These are phyloP conservation scores for Scyliorhinus canicula DNA, from an alignment of 2,797 vertebrate species.

Conservation along the genomic window DNA sequence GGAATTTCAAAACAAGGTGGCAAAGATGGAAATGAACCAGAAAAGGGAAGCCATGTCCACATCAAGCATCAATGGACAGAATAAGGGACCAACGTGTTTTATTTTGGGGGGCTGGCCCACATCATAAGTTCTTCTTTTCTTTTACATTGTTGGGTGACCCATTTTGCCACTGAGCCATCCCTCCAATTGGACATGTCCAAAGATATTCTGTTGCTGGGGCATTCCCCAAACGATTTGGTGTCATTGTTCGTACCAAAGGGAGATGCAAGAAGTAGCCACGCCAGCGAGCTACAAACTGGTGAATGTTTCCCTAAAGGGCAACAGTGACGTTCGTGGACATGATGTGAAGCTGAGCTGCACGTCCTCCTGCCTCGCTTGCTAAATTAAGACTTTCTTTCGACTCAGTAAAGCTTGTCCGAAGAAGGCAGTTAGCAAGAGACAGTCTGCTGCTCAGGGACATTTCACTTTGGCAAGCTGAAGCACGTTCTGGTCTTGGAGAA, in stretches of 20 bases:
- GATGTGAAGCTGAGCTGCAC: not conserved
- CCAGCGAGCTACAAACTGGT: not conserved
- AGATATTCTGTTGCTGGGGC: not conserved
- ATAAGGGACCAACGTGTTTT: not conserved
- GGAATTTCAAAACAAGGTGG: not conserved
- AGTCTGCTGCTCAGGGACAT: not conserved
- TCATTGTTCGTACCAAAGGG: not conserved
- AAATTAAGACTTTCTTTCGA: not conserved
- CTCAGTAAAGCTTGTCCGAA: not conserved
- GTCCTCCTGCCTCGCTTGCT: not conserved
- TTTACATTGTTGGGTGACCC: not conserved
- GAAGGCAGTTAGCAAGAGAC: not conserved
- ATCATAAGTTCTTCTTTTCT: not conserved
- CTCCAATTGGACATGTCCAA: not conserved
- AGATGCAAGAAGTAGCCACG: not conserved
- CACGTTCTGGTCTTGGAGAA: not conserved
- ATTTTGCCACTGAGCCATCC: not conserved
- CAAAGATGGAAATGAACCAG: not conserved
- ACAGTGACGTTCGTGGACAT: not conserved
- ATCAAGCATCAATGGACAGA: not conserved
- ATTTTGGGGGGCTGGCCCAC: not conserved
- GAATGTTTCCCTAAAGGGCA: not conserved
- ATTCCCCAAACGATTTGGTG: no score
- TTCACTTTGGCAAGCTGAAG: not conserved
- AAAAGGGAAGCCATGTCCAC: not conserved